Base-by-base conservation (phyloP, 2,797 vertebrate genomes). In the Cryptoprocta ferox region DNA sequence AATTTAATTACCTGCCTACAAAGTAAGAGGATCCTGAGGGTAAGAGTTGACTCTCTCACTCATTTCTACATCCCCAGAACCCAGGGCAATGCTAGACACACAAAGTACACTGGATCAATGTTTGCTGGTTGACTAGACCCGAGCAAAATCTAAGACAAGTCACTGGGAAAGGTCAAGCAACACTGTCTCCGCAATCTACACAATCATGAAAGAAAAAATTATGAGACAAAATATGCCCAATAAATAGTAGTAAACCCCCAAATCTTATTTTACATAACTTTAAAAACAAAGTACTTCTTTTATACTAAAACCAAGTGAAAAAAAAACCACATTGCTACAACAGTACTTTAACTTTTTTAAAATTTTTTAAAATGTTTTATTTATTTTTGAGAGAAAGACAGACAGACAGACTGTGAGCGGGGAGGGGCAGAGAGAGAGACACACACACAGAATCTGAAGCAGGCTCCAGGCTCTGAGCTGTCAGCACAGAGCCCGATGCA, bases 231-330 rank as follows among this genome's bases (percentile, higher is more conserved):
- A 28, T 19, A n/a, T 2, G 26, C 18, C 68, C 89, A 73, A 32
- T 24, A 80, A 81, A 32, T 24, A 80, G 76, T 7, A 71, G n/a
- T 19, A 89, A 89, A 39, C 19, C 35, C 37, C 8, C 16, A 80
- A 78, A 19, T 14, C 18, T 71, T 63, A 81, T 70, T 73, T 79
- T 81, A 78, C 1, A 73, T 24, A 59, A 86, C 24, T 65, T 75
- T 80, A 89, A 83, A 84, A 53, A 75, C 3, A 21, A 95, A 79
- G 35, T 42, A 79, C 35, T 73, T 50, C 11, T 16, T 88, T 84
- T 94, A 75, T 13, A 59, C 11, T 30, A 91, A 97, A 89, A 75
- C 5, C 48, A n/a, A 93, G 50, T 5, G 42, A 94, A 91, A 95
- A 80, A 39, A 83, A 71, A 94, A 26, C 65, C 26, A 8, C 18